Base-by-base conservation (phyloP, 2,888 invertebrate genomes). In the Geotrupes spiniger region DNA sequence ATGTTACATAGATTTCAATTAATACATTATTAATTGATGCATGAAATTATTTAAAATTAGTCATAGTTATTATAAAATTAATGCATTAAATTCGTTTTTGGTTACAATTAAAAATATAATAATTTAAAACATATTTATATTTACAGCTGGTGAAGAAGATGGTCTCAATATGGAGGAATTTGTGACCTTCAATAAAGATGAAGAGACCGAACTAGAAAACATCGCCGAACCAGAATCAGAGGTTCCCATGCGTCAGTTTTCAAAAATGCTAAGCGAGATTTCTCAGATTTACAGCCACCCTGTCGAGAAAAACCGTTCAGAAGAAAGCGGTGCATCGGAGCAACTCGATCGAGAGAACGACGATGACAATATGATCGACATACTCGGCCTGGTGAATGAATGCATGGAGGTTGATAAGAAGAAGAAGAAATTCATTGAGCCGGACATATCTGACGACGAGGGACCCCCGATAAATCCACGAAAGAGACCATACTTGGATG, bases 161-260 rank as follows among this genome's bases (percentile, higher is more conserved):
- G 76, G 76, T 50, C 74, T 80, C 69, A 80, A 79, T 61, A 78
- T 82, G 78, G 81, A 82, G 45, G 82, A 82, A 60, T 74, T 82
- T 65, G 72, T 81, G 60, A 74, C 80, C 6, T 81, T 81, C 72
- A 71, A 71, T 49, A 69, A 69, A 53, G 71, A 71, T 29, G 69
- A 71, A 16, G 70, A 69, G 26, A 54, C 61, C 15, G 65, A 61
- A 42, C 54, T 62, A 15, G 64, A 68, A 31, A 54, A 54, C 8
- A 36, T 33, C 41, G 26, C 51, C 11, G 58, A 56, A 29, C 66
- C 62, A 11, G 70, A 68, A 28, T 61, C 61, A 17, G 69, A 71
- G 37, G 71, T 70, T 50, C 58, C 58, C 29, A 68, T 70, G 10
- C 64, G 64, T 50, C 59, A 58, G 4, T 61, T 58, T 38, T 50